Base-by-base conservation (phyloP, 1,140 invertebrate genomes). In the Drosophila kurseongensis region DNA sequence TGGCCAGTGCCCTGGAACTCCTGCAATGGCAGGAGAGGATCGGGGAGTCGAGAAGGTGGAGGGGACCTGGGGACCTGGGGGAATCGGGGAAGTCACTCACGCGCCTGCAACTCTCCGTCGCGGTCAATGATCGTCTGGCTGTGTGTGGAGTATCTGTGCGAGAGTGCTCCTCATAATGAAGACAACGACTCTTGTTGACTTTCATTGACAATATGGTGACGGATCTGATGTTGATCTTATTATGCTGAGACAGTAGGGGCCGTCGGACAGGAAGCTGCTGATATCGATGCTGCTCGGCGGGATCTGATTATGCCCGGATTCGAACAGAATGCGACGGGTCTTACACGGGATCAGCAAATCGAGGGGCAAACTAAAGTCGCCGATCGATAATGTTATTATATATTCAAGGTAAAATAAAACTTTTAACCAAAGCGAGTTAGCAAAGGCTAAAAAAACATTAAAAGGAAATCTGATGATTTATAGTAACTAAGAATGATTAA, bases 131-230 rank as follows among this genome's bases (percentile, higher is more conserved):
- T 86, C 79, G 83, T 83, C 66, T 71, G 60, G 4, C 4, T 42
- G 44, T 36, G 27, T 36, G 9, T 36, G 45, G 44, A 67, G 65
- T 67, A 48, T 42, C 60, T 65, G 47, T 45, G 40, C 38, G 41
- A 18, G 44, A 45, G 60, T 41, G 41, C 60, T 66, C 62, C 67
- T 71, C 79, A 83, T 83, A 88, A 88, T 83, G 83, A 88, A 88
- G 84, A 75, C 84, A 88, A 89, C 82, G 75, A 73, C 84, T 78
- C 69, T 75, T 60, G 79, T 79, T 79, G 80, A 85, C 73, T 82
- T 83, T 63, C 78, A 81, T 81, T 77, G 73, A 81, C 73, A 76
- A 76, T 76, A 76, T 76, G 73, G 54, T 77, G 57, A 77, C 76
- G 76, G 57, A 63, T 81, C 73, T 59, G 62, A 80, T 65, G 51